Conservation (phyloP, 2,797 vertebrate genomes). For the Phalanger gymnotis region DNA sequence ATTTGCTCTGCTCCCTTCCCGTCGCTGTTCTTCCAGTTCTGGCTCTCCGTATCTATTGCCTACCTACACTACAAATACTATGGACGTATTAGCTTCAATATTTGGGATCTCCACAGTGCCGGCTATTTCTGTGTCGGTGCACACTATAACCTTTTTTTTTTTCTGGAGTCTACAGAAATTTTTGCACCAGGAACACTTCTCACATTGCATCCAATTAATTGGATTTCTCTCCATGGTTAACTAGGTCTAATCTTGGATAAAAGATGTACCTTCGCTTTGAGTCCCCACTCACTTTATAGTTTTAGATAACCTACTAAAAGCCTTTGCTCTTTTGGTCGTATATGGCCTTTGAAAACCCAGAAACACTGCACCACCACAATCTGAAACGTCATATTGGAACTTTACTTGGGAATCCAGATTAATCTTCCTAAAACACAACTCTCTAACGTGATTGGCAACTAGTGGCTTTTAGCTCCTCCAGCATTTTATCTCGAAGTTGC, state of each 20-base stretch:
- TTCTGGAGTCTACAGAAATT: not conserved
- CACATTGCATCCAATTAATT: no score
- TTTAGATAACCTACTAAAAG: not conserved
- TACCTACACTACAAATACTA: not conserved
- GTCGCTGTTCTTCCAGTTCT: not conserved
- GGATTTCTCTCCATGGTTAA: not conserved
- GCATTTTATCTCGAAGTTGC: not conserved
- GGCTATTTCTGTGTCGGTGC: not conserved
- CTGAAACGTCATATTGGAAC: not conserved
- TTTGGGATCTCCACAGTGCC: not conserved
- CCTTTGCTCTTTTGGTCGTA: no score
- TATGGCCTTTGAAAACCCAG: not conserved
- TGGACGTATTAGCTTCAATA: not conserved
- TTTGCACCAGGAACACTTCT: not conserved
- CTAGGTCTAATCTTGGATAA: no score
- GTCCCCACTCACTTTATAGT: not conserved
- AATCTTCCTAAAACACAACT: not conserved
- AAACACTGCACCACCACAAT: not conserved
- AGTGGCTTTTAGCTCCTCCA: not conserved
- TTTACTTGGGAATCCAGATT: not conserved
- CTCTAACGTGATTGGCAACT: not conserved
- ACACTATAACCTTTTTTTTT: not conserved
- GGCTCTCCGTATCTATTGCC: not conserved
- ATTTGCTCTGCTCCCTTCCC: not conserved
- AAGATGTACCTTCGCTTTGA: no score